Base-by-base conservation (phyloP, 2,888 invertebrate genomes). In the Macaria notata region DNA sequence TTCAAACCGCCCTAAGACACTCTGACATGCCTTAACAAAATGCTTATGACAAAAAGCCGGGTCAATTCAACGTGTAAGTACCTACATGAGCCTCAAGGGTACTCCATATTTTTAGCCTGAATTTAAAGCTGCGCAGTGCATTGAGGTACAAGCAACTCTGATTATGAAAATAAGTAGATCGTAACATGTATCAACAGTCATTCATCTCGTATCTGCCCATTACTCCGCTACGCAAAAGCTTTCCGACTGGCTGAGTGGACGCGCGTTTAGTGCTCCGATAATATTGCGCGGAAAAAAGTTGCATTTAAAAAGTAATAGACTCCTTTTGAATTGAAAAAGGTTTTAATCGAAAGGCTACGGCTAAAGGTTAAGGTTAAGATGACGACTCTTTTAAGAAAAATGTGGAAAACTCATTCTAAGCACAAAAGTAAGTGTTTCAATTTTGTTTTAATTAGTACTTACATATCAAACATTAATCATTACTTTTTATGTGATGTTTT, bases 351-450 rank as follows among this genome's bases (percentile, higher is more conserved):
- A 19, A 19, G 51, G 44, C 48, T 43, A 9, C 31, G n/a, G n/a
- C n/a, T n/a, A n/a, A n/a, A n/a, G n/a, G n/a, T n/a, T n/a, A n/a
- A n/a, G n/a, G n/a, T n/a, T n/a, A 29, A 62, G 68, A 91, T 89
- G 89, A 93, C 94, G 83, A 93, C 93, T 47, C 92, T 94, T 64
- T 83, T 94, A 68, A 89, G 93, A 76, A 93, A 93, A 79, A 93
- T 94, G 79, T 94, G 93, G 94, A 94, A 92, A 71, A 93, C 88
- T 68, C 93, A 93, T 80, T 93, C 94, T 9, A 94, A 94, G 71
- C 94, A 94, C 71, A 93, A 94, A 92, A 94, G 94, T 94, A 76
- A 94, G 94, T 93, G 62, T 9, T 41, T 55, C 19, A 19, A 19
- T 45, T 49, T 19, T 54, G 44, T 47, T 44, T 53, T 50, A 36